Evolutionary conservation across 2,113 vertebrate species (phyloP), one percentile per base, ranked within the genome.

Genomic region (Aramus guarauna): DNA sequence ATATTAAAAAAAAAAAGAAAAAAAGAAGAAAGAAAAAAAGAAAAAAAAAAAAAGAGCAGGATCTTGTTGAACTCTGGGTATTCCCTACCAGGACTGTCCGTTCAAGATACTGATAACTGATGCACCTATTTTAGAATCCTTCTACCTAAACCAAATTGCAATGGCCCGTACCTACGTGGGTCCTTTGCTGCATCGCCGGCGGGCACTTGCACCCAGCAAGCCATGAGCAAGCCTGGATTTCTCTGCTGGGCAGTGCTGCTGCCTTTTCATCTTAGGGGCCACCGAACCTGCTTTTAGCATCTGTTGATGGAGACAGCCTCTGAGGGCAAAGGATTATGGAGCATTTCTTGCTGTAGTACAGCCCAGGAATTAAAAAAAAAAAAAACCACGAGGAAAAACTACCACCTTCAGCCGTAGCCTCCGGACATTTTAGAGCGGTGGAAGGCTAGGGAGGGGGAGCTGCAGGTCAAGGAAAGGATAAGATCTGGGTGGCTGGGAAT

Each of bases 401-500:
- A 90, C 50, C 84, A 95, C 86, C 86, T 87, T 83, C 63, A 85
- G 53, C 66, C 0, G 0, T 41, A 78, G 84, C 89, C 86, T 91
- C 89, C 0, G 15, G 93, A 91, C 89, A 59, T 95, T 85, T 90
- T 23, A 68, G 58, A 94, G 89, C 9, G 0, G 7, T 69, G 47
- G 84, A 76, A 95, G 94, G 32, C 84, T 37, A 90, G 92, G 89
- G 92, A 93, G 94, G 89, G 96, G 95, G 91, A 97, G 95, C 94
- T 96, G 74, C 91, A 96, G 95, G 92, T 97, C 94, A 97, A 96
- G 81, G 66, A 97, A 97, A 97, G 95, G 95, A 95, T 97, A 97
- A 96, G 91, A 88, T 95, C 96, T 92, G 96, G 63, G 92, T 97
- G 84, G 84, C 89, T 96, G 91, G 73, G 87, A 96, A 76, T 80